These are phyloP conservation scores for Eumerus sabulonum DNA, from an alignment of 2,888 invertebrate genomes.

Conservation along the genomic window DNA sequence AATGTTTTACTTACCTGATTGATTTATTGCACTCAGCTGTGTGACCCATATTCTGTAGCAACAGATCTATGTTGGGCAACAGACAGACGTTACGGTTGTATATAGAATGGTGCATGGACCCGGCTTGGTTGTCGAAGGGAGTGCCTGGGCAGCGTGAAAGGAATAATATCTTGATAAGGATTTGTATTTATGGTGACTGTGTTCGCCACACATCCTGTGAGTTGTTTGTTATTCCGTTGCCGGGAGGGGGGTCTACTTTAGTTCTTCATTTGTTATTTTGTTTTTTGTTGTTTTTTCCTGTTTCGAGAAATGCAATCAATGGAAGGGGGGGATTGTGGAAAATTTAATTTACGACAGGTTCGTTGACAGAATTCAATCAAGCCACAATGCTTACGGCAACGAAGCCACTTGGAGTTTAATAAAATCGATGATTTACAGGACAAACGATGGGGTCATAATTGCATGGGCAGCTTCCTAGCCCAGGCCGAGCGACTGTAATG, in stretches of 20 bases:
- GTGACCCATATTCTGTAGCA: slow-evolving; percentile 67
- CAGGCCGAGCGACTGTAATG: no score
- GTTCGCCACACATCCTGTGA: slow-evolving; percentile 38
- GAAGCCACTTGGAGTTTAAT: slow-evolving; percentile 35
- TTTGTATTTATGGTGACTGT: slow-evolving; percentile 55
- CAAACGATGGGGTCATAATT: no score
- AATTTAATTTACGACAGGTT: slow-evolving; percentile 55
- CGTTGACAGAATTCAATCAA: slow-evolving; percentile 46
- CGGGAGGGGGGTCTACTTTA: slow-evolving; percentile 28
- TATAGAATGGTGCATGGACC: slow-evolving; percentile 4
- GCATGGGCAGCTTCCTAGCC: no score
- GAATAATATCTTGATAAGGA: slow-evolving; percentile 59
- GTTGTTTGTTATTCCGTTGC: slow-evolving; percentile 22
- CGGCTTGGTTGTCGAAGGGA: not conserved
- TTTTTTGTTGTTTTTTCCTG: slow-evolving; percentile 21
- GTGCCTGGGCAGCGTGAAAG: slow-evolving; percentile 4
- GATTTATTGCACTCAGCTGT: slow-evolving; percentile 68
- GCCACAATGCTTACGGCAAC: slow-evolving; percentile 45
- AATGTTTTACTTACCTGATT: slow-evolving; percentile 68
- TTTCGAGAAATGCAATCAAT: slow-evolving; percentile 23
- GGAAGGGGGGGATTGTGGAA: slow-evolving; percentile 47
- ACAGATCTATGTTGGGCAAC: slow-evolving; percentile 44
- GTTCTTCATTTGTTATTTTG: slow-evolving; percentile 7
- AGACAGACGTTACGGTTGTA: slow-evolving; percentile 10
- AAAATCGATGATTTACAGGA: no score